phyloP scores from a whole-genome alignment of 2,888 invertebrate species.

The Myopa testacea region DNA sequence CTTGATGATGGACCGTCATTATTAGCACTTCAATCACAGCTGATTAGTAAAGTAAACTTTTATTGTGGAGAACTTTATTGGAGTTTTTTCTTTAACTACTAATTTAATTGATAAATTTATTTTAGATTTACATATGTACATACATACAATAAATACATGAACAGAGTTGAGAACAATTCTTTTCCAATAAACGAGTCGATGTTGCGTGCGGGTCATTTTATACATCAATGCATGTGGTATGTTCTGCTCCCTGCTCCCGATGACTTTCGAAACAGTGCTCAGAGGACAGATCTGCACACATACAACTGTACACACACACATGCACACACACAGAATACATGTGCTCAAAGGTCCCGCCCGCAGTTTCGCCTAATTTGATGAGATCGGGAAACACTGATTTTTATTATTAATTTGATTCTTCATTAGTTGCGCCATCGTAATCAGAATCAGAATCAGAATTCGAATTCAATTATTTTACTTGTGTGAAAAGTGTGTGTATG shows the following conservation, averaged over 20 bases:
- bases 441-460: background rate
- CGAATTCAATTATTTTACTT: background rate
- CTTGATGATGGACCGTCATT: background rate
- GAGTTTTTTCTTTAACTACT: background rate
- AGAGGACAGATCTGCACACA: background rate
- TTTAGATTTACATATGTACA: background rate
- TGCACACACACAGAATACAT: too few relatives aligned
- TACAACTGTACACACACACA: too few relatives aligned
- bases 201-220: background rate
- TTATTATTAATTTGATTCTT: background rate
- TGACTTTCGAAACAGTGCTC: too few relatives aligned
- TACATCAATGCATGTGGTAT: background rate
- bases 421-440: slow-evolving; percentile 22
- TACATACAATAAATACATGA: background rate
- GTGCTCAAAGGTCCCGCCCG: background rate
- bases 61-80: background rate
- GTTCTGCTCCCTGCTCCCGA: background rate
- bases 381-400: background rate
- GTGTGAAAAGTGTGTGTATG: background rate
- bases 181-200: background rate
- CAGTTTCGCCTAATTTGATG: slow-evolving; percentile 9
- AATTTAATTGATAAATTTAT: background rate
- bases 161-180: background rate
- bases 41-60: background rate
- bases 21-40: background rate